phyloP scores from a whole-genome alignment of 1,140 invertebrate genomes.

The Saccostrea glomerata region DNA sequence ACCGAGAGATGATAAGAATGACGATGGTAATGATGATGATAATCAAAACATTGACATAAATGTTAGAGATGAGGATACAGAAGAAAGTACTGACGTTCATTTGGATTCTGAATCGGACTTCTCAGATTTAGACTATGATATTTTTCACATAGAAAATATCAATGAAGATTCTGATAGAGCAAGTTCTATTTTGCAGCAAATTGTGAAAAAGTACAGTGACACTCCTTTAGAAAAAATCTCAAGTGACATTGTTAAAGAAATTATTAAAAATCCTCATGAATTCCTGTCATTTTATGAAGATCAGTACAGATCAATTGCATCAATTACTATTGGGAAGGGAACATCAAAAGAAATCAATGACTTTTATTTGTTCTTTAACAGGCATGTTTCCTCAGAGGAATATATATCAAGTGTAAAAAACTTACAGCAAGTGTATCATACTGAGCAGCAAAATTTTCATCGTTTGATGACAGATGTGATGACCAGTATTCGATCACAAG shows the following conservation, averaged over 20 bases:
- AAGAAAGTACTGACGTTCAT: neutral
- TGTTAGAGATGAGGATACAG: neutral
- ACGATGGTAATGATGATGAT: neutral
- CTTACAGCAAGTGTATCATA: no score
- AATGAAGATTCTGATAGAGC: neutral
- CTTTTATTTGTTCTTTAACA: neutral
- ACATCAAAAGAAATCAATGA: neutral
- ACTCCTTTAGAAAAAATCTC: neutral
- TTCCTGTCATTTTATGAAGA: neutral
- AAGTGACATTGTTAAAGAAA: neutral
- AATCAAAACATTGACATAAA: neutral
- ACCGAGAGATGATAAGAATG: neutral
- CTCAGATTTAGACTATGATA: neutral
- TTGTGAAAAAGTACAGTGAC: no score
- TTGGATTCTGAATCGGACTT: neutral
- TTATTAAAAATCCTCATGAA: neutral
- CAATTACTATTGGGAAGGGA: neutral
- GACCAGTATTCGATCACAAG: no score
- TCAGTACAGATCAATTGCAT: neutral
- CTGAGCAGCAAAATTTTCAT: neutral
- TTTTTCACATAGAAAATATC: conserved; percentile 9
- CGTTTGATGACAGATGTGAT: neutral
- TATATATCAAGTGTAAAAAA: neutral
- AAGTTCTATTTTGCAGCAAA: neutral
- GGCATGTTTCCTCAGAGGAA: neutral